A percentile compares a stretch with the other conserved stretches of the same genome.
Evolutionary conservation across 2,797 vertebrate species (phyloP).

Genomic region (Syngnathus acus): DNA sequence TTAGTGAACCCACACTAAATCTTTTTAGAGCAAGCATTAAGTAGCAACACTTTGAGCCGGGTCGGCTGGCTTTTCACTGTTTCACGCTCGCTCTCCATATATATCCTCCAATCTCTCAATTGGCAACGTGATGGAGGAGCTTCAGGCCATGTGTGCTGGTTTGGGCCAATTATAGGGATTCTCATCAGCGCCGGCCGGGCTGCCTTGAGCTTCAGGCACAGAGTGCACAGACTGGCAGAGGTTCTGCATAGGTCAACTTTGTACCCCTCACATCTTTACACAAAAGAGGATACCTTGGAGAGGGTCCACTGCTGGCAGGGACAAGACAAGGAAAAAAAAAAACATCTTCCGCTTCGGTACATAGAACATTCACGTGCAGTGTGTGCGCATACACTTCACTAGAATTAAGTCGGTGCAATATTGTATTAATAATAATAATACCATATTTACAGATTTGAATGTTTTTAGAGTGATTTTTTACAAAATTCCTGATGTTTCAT

Average conservation of each 20-base stretch:
- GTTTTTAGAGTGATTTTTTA: no score
- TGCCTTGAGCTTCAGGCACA: conserved; percentile 58
- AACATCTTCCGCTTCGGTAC: not conserved
- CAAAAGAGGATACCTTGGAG: conserved; percentile 57
- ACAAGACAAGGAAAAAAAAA: not conserved
- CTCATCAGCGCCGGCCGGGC: conserved; percentile 59
- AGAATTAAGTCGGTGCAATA: not conserved
- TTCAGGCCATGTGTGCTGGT: conserved; percentile 61
- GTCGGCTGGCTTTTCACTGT: conserved; percentile 44
- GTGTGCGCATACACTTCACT: not conserved
- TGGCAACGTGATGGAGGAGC: conserved; percentile 59
- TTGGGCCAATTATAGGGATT: conserved; percentile 72
- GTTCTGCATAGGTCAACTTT: conserved; percentile 58
- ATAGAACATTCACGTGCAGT: not conserved
- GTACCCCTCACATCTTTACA: conserved; percentile 56
- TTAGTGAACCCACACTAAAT: conserved; percentile 21
- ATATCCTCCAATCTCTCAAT: conserved; percentile 55
- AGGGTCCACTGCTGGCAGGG: conserved; percentile 37
- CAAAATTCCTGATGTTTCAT: no score
- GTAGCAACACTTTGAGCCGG: conserved; percentile 46
- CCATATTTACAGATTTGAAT: no score
- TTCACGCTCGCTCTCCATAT: conserved; percentile 36
- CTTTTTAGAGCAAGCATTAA: conserved; percentile 24
- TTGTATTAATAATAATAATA: no score
- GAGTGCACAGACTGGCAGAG: conserved; percentile 58